Evolutionary conservation across 2,113 vertebrate species (phyloP), one percentile per base, ranked within the genome.

Genomic region (Grus americana): DNA sequence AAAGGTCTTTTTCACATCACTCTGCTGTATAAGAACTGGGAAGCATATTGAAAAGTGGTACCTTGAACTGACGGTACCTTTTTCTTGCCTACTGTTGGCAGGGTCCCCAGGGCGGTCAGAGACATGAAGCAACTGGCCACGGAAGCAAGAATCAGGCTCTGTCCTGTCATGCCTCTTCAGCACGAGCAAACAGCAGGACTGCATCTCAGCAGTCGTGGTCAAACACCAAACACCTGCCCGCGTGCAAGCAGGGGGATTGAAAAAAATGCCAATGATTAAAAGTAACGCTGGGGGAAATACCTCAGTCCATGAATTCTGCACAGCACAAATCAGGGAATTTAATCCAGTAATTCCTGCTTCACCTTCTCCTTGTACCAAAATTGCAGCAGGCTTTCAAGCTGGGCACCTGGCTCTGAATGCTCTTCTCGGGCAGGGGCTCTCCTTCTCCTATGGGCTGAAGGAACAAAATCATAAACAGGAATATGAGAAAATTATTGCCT

Each of bases 21-120:
- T 42, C 2, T 65, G n/a, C 22, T 14, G 8, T 15, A 11, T 29
- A 49, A 70, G 47, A 89, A 36, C 49, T 46, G 22, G 15, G 42
- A 84, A 71, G 19, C 5, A 12, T 19, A 17, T n/a, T 38, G 44
- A 80, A 79, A 73, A 70, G 22, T 8, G 23, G 3, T 15, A 21
- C 12, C 18, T 79, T 83, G 54, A 68, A 32, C 59, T 38, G 29
- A 38, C 29, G 26, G 42, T 6, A 29, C 23, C 11, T 68, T 59
- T 75, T 61, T n/a, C 58, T 75, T 63, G 22, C 29, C 57, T 46
- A 2, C 44, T 63, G 10, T 17, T 82, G 61, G 29, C n/a, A 75
- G 32, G 12, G 13, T 7, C 36, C 20, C 22, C 3, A 0, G 0
- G 13, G n/a, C 1, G 1, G n/a, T 21, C 67, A 78, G 58, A 72